Percentiles rank a stretch among this genome's conserved stretches.
These are phyloP conservation scores for Phyllotis vaccarum DNA, from an alignment of 2,797 vertebrate genomes.

Conservation along the genomic window DNA sequence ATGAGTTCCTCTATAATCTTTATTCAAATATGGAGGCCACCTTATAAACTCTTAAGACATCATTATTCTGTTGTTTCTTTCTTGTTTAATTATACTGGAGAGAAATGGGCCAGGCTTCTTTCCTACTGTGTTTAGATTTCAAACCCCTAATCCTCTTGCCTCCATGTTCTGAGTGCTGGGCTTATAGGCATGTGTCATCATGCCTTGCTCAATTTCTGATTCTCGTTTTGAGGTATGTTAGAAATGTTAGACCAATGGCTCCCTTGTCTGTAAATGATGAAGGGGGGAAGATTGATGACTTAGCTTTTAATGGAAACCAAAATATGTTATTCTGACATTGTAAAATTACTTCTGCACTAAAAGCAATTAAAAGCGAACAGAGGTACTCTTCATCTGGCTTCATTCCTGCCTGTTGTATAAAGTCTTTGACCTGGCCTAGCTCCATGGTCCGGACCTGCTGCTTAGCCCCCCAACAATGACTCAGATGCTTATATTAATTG, in stretches of 20 bases:
- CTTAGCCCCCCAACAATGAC: no score
- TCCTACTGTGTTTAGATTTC: slow-evolving; percentile 56
- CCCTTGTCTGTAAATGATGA: not conserved
- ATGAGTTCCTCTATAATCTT: slow-evolving; percentile 46
- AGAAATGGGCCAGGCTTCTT: slow-evolving; percentile 2
- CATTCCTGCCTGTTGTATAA: not conserved
- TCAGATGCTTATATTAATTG: no score
- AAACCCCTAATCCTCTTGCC: not conserved
- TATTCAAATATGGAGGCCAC: not conserved
- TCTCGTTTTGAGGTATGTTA: slow-evolving; percentile 39
- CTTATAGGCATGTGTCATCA: not conserved
- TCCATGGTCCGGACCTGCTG: no score
- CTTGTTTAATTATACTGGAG: slow-evolving; percentile 12
- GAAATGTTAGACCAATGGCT: not conserved
- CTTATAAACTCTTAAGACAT: slow-evolving; percentile 28
- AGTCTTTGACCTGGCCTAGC: no score
- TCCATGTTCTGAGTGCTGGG: not conserved
- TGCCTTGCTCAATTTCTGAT: slow-evolving; percentile 51
- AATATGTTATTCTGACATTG: not conserved
- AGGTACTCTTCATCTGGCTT: not conserved
- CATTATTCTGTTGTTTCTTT: no score
- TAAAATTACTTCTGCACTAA: slow-evolving; percentile 25
- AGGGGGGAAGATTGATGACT: not conserved
- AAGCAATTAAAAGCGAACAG: not conserved
- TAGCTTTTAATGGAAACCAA: not conserved